Evolutionary conservation across 2,113 vertebrate genomes (phyloP), one percentile per base, ranked within the genome.

Genomic region (Chauna torquata): DNA sequence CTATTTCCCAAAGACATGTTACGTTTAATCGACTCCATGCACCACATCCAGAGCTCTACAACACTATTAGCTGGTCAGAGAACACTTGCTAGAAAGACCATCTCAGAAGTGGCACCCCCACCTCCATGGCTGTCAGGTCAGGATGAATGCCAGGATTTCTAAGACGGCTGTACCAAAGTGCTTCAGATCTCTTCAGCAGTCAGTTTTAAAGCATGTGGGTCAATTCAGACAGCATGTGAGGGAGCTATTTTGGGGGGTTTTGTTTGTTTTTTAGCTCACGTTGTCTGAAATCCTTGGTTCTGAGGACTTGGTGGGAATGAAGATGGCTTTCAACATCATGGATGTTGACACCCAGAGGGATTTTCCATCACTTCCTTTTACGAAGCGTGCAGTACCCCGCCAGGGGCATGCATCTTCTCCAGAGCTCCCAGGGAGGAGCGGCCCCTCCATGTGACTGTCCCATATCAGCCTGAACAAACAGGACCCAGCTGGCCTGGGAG

Each of bases 381-480:
- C 0, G 3, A 17, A 11, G 3, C 7, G 25, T 0, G 3, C 16
- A 38, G 38, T 2, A 8, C 2, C 11, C 20, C 19, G 10, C 4
- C 58, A 10, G 4, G 42, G 40, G 6, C 23, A 11, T 1, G 4
- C 8, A 17, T 11, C 45, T 52, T 72, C 68, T 76, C 27, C 59
- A n/a, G 27, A 32, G 36, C 64, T 2, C 38, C 14, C 16, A 6
- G 5, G 6, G 22, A 34, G 55, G 50, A 81, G 4, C 2, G 1
- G 28, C 42, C 62, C 22, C 57, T 68, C 36, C 45, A 16, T 24
- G 9, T 1, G 0, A 0, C 3, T 27, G 9, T 5, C 13, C 54
- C 47, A 45, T 23, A 38, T 3, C 45, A 54, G 45, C 47, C 83
- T 20, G 20, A 22, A 4, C 3, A 4, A 3, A 30, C 64, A 18